Percentiles rank a stretch among this genome's conserved stretches.
Conservation (phyloP, 2,113 vertebrate genomes). For the Chlamydotis undulata region DNA sequence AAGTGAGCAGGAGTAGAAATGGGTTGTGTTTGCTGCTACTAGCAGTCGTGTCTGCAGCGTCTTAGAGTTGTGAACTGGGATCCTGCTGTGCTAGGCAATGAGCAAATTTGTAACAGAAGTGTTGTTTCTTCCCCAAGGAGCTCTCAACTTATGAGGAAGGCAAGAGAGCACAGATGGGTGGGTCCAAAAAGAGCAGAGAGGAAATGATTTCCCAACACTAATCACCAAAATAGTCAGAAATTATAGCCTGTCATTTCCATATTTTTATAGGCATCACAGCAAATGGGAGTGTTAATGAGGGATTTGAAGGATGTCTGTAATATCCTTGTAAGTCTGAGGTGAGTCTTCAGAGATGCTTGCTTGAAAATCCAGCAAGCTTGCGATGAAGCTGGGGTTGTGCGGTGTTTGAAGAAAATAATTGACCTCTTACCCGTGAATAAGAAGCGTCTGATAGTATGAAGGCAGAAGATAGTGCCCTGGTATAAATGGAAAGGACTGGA, state of each 20-base stretch:
- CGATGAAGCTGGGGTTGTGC: not conserved
- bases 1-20: not conserved
- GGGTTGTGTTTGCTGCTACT: not conserved
- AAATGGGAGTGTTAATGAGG: not conserved
- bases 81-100: not conserved
- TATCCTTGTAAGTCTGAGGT: not conserved
- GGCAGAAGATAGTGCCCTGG: not conserved
- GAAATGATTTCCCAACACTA: not conserved
- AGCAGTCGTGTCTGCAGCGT: not conserved
- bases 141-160: not conserved
- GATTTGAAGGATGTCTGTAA: not conserved
- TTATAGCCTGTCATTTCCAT: not conserved
- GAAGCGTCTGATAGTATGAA: not conserved
- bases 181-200: not conserved
- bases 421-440: not conserved
- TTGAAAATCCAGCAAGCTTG: not conserved
- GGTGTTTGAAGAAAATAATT: not conserved
- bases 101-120: not conserved
- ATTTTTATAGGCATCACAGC: not conserved
- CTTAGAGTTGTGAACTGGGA: not conserved
- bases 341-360: not conserved
- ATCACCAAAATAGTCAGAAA: slow-evolving; percentile 18
- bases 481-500: not conserved
- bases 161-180: not conserved
- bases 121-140: not conserved